Conservation (phyloP, 1,140 invertebrate genomes). For the Drosophila athabasca region DNA sequence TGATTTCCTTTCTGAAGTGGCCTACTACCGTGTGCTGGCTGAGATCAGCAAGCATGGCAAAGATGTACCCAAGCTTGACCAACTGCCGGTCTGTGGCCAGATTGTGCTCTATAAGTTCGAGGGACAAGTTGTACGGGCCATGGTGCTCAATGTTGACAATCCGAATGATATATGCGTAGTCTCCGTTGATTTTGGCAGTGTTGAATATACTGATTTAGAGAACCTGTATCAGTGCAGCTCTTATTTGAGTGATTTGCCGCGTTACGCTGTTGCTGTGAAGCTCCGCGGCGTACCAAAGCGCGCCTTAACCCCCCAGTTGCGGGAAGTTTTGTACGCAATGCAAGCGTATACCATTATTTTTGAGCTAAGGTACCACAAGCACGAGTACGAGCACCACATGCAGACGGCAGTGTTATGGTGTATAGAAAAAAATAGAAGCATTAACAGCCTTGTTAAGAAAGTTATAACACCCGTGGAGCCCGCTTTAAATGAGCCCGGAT, state of each 20-base stretch:
- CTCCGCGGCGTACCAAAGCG: conserved; percentile 58
- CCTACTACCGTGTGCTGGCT: conserved; percentile 46
- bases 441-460: conserved; percentile 63
- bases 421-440: conserved; percentile 44
- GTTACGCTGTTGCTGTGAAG: conserved; percentile 62
- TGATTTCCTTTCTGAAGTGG: conserved; percentile 35
- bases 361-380: conserved; percentile 48
- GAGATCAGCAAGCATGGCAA: conserved; percentile 37
- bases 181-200: conserved; percentile 72
- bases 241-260: conserved; percentile 37
- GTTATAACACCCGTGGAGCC: conserved; percentile 54
- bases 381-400: conserved; percentile 43
- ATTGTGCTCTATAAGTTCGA: conserved; percentile 61
- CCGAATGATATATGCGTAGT: conserved; percentile 53
- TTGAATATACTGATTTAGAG: conserved; percentile 50
- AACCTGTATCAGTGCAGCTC: conserved; percentile 52
- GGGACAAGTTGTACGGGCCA: conserved; percentile 49
- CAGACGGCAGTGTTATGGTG: conserved; percentile 54
- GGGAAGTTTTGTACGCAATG: conserved; percentile 57
- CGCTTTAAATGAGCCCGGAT: conserved; percentile 13
- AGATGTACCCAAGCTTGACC: conserved; percentile 16
- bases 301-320: conserved; percentile 51
- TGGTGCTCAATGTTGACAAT: conserved; percentile 62
- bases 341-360: conserved; percentile 24
- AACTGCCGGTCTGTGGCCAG: conserved; percentile 54